Conservation (phyloP, 2,797 vertebrate genomes). For the Coregonus suidteri region DNA sequence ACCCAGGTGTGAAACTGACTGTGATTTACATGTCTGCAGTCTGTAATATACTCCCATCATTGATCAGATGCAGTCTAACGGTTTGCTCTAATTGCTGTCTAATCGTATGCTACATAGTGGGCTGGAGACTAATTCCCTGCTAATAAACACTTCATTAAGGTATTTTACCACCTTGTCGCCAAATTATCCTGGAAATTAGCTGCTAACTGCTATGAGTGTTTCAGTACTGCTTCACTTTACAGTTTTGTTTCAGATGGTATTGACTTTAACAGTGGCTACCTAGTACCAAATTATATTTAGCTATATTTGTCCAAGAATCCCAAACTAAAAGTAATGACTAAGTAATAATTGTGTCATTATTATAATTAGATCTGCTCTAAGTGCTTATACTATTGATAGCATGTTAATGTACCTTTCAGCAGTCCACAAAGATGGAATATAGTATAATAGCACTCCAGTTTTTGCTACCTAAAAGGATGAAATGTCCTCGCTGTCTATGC, state of each 20-base stretch:
- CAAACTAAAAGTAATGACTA: background rate
- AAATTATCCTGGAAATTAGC: conserved; percentile 62
- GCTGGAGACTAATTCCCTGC: conserved; percentile 67
- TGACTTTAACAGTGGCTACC: background rate
- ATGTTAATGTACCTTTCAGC: background rate
- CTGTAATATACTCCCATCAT: background rate
- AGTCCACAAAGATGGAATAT: background rate
- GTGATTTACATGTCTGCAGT: background rate
- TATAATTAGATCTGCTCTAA: background rate
- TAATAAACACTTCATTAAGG: conserved; percentile 69
- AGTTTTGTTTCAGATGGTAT: background rate
- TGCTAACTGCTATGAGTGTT: background rate
- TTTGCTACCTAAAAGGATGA: background rate
- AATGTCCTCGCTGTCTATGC: background rate
- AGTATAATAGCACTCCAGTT: background rate
- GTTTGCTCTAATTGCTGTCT: conserved; percentile 62
- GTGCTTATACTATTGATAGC: background rate
- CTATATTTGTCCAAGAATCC: background rate
- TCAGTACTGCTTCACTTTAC: background rate
- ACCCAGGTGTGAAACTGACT: background rate
- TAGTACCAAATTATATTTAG: background rate
- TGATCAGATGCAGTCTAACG: conserved; percentile 39
- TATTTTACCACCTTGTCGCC: conserved; percentile 58
- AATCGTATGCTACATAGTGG: conserved; percentile 62
- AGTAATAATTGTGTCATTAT: background rate